Percentiles rank a stretch among this genome's conserved stretches.
phyloP scores from a whole-genome alignment of 1,140 invertebrate species.

The Cydia strobilella region DNA sequence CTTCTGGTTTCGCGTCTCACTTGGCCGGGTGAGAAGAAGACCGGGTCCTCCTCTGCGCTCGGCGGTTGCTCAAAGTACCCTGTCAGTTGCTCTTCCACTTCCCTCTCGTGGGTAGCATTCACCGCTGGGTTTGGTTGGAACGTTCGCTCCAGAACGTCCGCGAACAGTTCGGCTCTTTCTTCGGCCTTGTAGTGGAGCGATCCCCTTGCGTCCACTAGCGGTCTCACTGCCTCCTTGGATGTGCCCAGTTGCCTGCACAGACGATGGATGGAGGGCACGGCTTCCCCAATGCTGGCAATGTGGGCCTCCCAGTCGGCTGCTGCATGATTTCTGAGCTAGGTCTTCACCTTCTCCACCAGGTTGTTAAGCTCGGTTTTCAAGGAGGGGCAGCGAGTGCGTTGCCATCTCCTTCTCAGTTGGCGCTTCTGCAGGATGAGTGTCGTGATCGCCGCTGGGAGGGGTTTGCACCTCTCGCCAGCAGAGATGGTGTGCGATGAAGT shows the following conservation, averaged over 20 bases:
- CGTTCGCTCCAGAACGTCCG: not conserved
- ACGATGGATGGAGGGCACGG: not conserved
- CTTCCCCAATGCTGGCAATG: not conserved
- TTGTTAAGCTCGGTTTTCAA: not conserved
- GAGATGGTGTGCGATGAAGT: not conserved
- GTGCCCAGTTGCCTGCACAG: not conserved
- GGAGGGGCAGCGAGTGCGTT: not conserved
- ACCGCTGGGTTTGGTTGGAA: not conserved
- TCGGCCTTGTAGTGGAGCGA: slow-evolving; percentile 33
- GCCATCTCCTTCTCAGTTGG: not conserved
- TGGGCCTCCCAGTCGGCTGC: slow-evolving; percentile 6
- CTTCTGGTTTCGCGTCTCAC: not conserved
- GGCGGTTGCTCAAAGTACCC: not conserved
- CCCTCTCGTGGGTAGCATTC: not conserved
- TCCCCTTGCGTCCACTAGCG: slow-evolving; percentile 31
- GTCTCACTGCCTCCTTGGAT: slow-evolving; percentile 30
- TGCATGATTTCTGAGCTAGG: not conserved
- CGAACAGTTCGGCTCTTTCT: slow-evolving; percentile 44
- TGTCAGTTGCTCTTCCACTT: not conserved
- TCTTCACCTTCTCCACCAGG: not conserved
- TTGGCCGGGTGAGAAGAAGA: not conserved
- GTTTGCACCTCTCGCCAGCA: not conserved
- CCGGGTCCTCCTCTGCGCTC: not conserved
- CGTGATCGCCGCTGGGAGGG: not conserved
- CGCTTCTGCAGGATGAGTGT: not conserved